phyloP scores from a whole-genome alignment of 2,888 invertebrate species.

The Dryobotodes eremita region DNA sequence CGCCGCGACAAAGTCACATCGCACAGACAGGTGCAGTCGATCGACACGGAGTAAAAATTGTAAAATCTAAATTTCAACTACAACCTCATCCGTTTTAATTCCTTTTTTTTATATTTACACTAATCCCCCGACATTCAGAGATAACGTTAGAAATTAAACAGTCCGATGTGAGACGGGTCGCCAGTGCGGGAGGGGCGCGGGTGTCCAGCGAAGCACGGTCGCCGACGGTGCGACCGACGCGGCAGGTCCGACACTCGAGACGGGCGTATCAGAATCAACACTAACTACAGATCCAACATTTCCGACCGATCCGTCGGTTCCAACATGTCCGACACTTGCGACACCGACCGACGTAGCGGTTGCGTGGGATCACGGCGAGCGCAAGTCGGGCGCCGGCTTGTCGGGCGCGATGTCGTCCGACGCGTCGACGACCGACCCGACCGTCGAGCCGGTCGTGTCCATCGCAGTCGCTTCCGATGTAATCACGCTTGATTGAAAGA shows the following conservation, averaged over 20 bases:
- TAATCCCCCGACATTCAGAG: conserved; percentile 66
- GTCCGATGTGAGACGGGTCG: conserved; percentile 86
- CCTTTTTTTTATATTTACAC: conserved; percentile 79
- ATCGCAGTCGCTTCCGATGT: conserved; percentile 91
- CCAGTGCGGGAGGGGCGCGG: conserved; percentile 88
- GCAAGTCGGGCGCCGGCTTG: conserved; percentile 85
- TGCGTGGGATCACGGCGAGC: conserved; percentile 81
- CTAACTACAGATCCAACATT: conserved; percentile 44
- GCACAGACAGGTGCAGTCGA: conserved; percentile 70
- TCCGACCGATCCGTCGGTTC: conserved; percentile 42
- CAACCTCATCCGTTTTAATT: conserved; percentile 73
- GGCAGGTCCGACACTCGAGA: conserved; percentile 49
- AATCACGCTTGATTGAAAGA: conserved; percentile 92
- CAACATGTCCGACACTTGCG: conserved; percentile 56
- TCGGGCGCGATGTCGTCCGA: conserved; percentile 86
- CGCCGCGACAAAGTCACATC: conserved; percentile 78
- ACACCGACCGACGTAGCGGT: conserved; percentile 61
- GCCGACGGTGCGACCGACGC: conserved; percentile 43
- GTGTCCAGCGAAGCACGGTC: conserved; percentile 84
- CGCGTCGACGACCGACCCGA: conserved; percentile 80
- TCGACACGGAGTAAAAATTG: conserved; percentile 74
- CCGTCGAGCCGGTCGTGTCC: conserved; percentile 84
- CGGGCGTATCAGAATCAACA: conserved; percentile 46
- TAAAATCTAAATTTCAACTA: conserved; percentile 80
- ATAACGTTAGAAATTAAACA: conserved; percentile 72